Evolutionary conservation across 2,113 vertebrate species (phyloP).

Genomic region (Xiphias gladius): DNA sequence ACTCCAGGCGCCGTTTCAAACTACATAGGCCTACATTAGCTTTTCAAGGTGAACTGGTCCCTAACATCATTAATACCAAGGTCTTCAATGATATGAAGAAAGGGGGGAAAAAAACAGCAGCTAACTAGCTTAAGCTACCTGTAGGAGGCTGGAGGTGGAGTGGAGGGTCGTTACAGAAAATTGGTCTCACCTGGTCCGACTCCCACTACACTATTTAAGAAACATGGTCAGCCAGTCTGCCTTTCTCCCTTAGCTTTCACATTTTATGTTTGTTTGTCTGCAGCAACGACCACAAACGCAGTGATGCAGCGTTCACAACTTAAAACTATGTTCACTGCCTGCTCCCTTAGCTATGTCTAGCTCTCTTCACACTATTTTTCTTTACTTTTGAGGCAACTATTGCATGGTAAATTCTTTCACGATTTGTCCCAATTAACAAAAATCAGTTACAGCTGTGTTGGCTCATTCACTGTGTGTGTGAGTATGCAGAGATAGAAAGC

Average conservation of each 20-base stretch:
- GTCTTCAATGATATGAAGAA: not conserved
- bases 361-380: not conserved
- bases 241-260: not conserved
- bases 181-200: not conserved
- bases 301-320: too few species aligned
- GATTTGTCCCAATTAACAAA: not conserved
- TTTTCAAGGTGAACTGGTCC: not conserved
- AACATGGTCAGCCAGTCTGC: not conserved
- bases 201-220: not conserved
- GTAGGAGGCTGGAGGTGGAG: not conserved
- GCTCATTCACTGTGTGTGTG: not conserved
- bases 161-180: not conserved
- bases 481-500: not conserved
- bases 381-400: not conserved
- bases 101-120: not conserved
- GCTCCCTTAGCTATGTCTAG: not conserved
- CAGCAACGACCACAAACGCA: too few species aligned
- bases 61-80: not conserved
- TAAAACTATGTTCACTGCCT: not conserved
- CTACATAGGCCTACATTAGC: not conserved
- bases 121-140: not conserved
- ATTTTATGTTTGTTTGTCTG: not conserved
- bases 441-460: constrained; percentile 8
- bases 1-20: not conserved
- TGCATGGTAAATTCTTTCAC: not conserved